A percentile compares a stretch with the other conserved stretches of the same genome.
Conservation (phyloP, 2,113 vertebrate genomes). For the Pantherophis guttatus region DNA sequence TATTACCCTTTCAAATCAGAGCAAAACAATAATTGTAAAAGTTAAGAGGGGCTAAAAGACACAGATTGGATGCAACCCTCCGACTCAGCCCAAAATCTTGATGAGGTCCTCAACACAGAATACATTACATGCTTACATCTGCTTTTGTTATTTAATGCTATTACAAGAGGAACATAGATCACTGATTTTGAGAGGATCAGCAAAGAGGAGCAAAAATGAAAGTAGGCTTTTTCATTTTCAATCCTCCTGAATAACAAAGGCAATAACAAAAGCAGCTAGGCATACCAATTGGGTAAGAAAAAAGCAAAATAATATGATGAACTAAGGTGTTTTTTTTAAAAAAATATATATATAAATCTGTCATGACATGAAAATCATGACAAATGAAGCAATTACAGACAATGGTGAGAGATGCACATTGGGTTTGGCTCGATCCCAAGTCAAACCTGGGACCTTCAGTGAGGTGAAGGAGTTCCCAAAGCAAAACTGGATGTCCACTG, state of each 20-base stretch:
- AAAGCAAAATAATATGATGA: not conserved
- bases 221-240: not conserved
- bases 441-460: not conserved
- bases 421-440: not conserved
- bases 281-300: not conserved
- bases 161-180: not conserved
- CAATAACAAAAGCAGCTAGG: not conserved
- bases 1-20: not conserved
- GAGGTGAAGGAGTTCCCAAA: not conserved
- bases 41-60: slow-evolving; percentile 6
- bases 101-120: not conserved
- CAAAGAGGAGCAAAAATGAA: not conserved
- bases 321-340: not conserved
- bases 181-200: slow-evolving; percentile 10
- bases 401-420: not conserved
- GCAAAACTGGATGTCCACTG: not conserved
- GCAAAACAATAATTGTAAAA: slow-evolving; percentile 3
- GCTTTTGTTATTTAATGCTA: not conserved
- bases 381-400: slow-evolving; percentile 30
- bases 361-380: not conserved
- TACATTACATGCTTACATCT: not conserved
- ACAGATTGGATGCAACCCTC: not conserved
- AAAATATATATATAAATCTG: slow-evolving; percentile 1
- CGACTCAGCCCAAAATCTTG: not conserved
- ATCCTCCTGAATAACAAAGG: not conserved